phyloP scores from a whole-genome alignment of 2,888 invertebrate species.

The Ashinkailepas kermadecensis region DNA sequence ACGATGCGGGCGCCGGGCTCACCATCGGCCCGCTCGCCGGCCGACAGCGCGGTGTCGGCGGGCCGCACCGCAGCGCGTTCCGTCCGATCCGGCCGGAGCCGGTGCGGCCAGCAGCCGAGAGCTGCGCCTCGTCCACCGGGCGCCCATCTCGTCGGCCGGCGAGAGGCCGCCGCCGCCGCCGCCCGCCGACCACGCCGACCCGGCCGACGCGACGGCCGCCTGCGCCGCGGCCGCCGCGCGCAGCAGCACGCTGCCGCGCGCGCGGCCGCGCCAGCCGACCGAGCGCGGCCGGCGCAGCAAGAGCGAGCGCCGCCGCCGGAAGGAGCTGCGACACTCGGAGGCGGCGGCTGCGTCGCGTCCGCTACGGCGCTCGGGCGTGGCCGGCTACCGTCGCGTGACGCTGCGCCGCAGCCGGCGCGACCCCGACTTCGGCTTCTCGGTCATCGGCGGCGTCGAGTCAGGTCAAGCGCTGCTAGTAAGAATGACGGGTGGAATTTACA shows the following conservation, averaged over 20 bases:
- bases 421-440: slow-evolving; percentile 33
- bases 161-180: not conserved
- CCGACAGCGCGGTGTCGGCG: not conserved
- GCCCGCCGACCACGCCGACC: slow-evolving; percentile 11
- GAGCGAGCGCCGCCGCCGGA: slow-evolving; percentile 18
- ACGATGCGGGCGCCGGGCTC: not conserved
- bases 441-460: slow-evolving; percentile 32
- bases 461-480: slow-evolving; percentile 28
- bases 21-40: too few species aligned
- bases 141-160: not conserved
- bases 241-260: slow-evolving; percentile 19
- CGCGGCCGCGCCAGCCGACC: slow-evolving; percentile 3
- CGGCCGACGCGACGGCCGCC: not conserved
- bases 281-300: slow-evolving; percentile 16
- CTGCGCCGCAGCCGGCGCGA: slow-evolving; percentile 17
- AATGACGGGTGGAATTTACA: too few species aligned
- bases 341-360: not conserved
- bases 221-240: not conserved
- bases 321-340: slow-evolving; percentile 13
- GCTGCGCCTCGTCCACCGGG: not conserved
- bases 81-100: slow-evolving; percentile 7
- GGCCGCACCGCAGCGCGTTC: not conserved
- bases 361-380: slow-evolving; percentile 7
- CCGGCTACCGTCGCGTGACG: slow-evolving; percentile 5
- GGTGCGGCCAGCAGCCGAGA: not conserved